phyloP scores from a whole-genome alignment of 2,888 invertebrate genomes.

The Synanthedon myopaeformis region DNA sequence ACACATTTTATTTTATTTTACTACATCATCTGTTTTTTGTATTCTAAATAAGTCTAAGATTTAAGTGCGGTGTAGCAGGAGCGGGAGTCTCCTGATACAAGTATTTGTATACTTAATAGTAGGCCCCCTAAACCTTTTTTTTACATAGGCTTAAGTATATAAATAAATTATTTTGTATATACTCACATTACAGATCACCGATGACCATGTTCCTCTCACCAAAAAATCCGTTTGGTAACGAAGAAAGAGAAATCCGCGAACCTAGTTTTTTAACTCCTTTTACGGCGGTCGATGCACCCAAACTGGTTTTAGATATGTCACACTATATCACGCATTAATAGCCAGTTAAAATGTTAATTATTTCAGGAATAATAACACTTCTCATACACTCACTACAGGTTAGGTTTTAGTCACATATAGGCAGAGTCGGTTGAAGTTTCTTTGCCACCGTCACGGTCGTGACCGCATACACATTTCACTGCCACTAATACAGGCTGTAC shows the following conservation, averaged over 20 bases:
- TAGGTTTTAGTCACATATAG: background rate
- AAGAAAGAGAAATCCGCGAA: conserved; percentile 15
- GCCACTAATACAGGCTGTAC: conserved; percentile 13
- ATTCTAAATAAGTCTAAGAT: too few species aligned
- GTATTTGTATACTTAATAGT: too few species aligned
- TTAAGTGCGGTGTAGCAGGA: too few species aligned
- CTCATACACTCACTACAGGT: background rate
- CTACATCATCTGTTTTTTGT: too few species aligned
- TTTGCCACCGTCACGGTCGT: conserved; percentile 28
- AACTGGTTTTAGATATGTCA: conserved; percentile 12
- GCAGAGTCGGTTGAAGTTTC: conserved; percentile 14
- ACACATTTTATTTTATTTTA: too few species aligned
- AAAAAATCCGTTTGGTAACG: conserved; percentile 11
- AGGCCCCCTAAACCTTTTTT: too few species aligned
- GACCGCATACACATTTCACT: conserved; percentile 11
- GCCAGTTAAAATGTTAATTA: background rate
- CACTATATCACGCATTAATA: background rate
- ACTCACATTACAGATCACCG: conserved; percentile 8
- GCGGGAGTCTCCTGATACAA: too few species aligned
- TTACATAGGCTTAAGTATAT: too few species aligned
- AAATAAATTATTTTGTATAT: too few species aligned
- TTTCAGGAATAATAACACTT: background rate
- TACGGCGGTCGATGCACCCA: conserved; percentile 15
- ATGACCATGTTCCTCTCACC: conserved; percentile 11
- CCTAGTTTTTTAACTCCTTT: conserved; percentile 16